Evolutionary conservation across 2,113 vertebrate species (phyloP).

Genomic region (Stigmatopora argus): DNA sequence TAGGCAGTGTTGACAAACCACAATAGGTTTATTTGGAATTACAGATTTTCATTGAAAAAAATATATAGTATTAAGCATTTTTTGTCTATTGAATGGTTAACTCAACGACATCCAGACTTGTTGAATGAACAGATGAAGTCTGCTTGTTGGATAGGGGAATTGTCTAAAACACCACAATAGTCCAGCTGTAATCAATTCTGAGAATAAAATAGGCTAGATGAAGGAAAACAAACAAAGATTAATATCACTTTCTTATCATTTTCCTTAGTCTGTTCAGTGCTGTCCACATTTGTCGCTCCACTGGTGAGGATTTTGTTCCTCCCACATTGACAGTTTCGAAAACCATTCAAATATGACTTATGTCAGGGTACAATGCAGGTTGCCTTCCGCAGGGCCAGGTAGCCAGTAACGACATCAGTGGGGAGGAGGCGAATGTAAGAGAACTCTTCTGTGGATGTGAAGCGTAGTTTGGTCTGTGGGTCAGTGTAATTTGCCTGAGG

Average conservation of each 20-base stretch:
- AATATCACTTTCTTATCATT: background rate
- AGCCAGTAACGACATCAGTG: constrained; percentile 88
- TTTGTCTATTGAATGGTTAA: background rate
- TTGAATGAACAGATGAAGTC: background rate
- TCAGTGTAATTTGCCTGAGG: constrained; percentile 93
- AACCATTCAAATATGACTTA: background rate
- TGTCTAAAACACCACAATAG: background rate
- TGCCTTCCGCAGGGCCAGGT: constrained; percentile 90
- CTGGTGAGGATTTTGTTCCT: constrained; percentile 3
- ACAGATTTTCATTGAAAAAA: background rate
- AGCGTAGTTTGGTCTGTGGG: constrained; percentile 94
- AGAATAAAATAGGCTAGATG: background rate
- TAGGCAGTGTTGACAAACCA: background rate
- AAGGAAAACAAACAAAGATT: background rate
- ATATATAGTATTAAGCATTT: background rate
- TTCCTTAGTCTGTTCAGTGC: background rate
- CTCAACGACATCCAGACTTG: background rate
- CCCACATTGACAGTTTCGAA: background rate
- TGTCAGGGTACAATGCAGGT: constrained; percentile 87
- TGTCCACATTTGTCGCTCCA: background rate
- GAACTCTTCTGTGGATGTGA: constrained; percentile 91
- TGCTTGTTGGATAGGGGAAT: background rate
- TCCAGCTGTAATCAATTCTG: background rate
- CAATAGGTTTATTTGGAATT: background rate
- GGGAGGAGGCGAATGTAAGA: constrained; percentile 93